Evolutionary conservation across 2,797 vertebrate genomes (phyloP).

Genomic region (Dryobates pubescens): DNA sequence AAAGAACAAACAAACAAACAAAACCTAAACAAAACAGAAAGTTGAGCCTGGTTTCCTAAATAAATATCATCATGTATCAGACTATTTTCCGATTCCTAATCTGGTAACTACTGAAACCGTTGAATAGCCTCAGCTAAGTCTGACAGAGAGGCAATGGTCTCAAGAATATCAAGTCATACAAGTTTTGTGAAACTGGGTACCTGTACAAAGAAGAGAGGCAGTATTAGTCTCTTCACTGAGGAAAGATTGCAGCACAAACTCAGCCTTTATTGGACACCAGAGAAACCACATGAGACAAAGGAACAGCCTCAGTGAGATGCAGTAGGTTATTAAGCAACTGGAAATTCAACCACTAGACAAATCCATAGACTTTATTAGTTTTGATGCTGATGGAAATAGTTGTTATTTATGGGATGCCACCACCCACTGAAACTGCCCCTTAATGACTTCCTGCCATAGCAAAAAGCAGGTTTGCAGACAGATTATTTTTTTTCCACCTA

Average conservation of each 20-base stretch:
- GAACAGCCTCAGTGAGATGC: not conserved
- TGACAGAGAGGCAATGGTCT: not conserved
- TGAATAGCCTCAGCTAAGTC: not conserved
- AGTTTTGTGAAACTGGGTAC: not conserved
- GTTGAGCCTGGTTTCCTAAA: not conserved
- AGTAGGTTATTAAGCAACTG: not conserved
- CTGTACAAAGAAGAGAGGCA: not conserved
- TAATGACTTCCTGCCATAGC: not conserved
- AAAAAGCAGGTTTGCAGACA: not conserved
- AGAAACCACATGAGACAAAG: conserved; percentile 3
- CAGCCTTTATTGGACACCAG: not conserved
- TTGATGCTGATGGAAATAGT: not conserved
- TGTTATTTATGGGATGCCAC: not conserved
- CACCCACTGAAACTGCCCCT: not conserved
- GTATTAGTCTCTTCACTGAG: not conserved
- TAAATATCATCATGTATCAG: rapidly evolving
- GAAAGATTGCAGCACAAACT: not conserved
- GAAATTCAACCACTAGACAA: not conserved
- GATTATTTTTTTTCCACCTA: not conserved
- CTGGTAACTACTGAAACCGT: not conserved
- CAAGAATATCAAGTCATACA: not conserved
- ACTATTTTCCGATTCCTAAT: not conserved
- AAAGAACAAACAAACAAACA: not conserved
- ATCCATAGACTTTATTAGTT: conserved; percentile 10
- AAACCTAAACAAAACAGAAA: not conserved